Base-by-base conservation (phyloP, 2,888 invertebrate genomes). In the Polylopha cassiicola region DNA sequence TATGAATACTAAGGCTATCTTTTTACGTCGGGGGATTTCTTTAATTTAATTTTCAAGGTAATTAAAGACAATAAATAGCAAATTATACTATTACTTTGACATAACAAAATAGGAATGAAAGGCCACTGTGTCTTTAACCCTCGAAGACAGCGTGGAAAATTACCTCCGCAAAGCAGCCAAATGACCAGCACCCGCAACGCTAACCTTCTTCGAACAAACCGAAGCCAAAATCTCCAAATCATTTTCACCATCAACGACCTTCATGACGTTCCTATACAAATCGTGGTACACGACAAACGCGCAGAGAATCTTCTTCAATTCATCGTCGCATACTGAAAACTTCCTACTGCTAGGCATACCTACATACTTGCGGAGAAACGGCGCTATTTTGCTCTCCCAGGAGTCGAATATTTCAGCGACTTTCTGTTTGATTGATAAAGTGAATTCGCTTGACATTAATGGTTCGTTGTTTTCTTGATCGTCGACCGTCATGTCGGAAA, bases 351-450 rank as follows among this genome's bases (percentile, higher is more conserved):
- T 68, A 0, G 86, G 73, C 13, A 76, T 49, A 0, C 87, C 86
- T 5, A 90, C 47, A 48, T 89, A 90, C 31, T 80, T 79, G 28
- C 80, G 66, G 15, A 91, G 44, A 22, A 69, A 58, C 0, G 85
- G 76, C 3, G 66, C 61, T 1, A 89, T 53, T 21, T 66, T 65
- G 0, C 63, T 42, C 59, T 91, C 89, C 87, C 89, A 89, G 7
- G 56, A 55, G 55, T 90, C 89, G 33, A 91, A 81, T 6, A 87
- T 70, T 9, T 61, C 59, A 0, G 77, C 67, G 0, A 89, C 74
- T 55, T 82, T 85, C 53, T 91, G 90, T 39, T 88, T 86, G 26
- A 91, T 82, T 0, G 91, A 86, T 0, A 90, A 55, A 1, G 90
- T 84, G 58, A 88, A 87, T 54, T 92, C 91, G 37, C 82, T 73